A percentile compares a stretch with the other conserved stretches of the same genome.
These are phyloP conservation scores for Ornithorhynchus anatinus DNA, from an alignment of 2,113 vertebrate species.

Conservation along the genomic window DNA sequence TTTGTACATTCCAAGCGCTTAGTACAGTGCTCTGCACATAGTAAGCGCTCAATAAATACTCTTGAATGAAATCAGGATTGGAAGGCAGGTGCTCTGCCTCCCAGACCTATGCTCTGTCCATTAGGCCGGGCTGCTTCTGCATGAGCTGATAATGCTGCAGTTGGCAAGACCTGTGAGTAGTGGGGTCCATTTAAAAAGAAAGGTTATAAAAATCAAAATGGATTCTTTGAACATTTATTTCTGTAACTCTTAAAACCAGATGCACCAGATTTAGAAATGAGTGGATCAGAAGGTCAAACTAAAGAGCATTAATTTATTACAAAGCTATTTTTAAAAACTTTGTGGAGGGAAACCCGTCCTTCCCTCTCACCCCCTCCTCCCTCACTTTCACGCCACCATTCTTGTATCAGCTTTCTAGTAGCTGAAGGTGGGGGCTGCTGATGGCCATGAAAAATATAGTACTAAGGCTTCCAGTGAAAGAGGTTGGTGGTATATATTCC, in stretches of 20 bases:
- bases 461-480: background rate
- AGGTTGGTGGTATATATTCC: background rate
- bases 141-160: no score
- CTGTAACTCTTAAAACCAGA: background rate
- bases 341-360: background rate
- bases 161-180: background rate
- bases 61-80: no score
- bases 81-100: no score
- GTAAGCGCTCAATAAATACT: no score
- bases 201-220: background rate
- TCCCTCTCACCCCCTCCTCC: no score
- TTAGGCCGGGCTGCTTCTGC: no score
- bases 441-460: background rate
- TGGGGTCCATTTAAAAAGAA: background rate
- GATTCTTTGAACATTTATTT: background rate
- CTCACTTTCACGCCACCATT: background rate
- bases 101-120: no score
- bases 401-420: background rate
- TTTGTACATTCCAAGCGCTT: no score
- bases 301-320: background rate
- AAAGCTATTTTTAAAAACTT: background rate
- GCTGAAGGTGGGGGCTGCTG: background rate
- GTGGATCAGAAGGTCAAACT: background rate
- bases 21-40: no score
- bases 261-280: background rate